Evolutionary conservation across 2,113 vertebrate species (phyloP).

Genomic region (Pelecanoides urinatrix): DNA sequence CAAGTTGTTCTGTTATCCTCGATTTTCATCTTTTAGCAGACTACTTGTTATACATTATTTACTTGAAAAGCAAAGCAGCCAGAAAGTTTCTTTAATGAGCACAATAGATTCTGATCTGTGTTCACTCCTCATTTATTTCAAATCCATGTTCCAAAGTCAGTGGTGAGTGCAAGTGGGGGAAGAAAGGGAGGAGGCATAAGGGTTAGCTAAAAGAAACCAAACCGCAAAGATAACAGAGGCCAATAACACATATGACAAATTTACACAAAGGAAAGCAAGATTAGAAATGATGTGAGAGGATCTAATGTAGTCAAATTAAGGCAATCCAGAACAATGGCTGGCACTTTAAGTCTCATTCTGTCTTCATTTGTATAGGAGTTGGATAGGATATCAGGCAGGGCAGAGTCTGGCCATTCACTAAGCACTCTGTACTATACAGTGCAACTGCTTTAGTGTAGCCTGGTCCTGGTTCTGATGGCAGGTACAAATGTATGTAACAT

Average conservation of each 20-base stretch:
- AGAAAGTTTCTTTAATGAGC: conserved; percentile 30
- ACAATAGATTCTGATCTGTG: conserved; percentile 30
- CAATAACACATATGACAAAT: background rate
- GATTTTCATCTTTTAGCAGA: background rate
- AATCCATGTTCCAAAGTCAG: background rate
- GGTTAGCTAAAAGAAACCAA: background rate
- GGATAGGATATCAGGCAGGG: background rate
- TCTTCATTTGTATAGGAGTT: background rate
- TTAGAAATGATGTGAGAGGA: background rate
- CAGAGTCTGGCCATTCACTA: background rate
- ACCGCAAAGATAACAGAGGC: background rate
- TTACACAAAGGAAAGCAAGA: background rate
- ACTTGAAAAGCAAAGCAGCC: conserved; percentile 12
- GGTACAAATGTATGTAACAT: background rate
- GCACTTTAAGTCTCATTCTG: background rate
- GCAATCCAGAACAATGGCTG: background rate
- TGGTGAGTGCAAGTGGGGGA: background rate
- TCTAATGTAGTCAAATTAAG: background rate
- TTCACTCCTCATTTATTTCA: conserved; percentile 19
- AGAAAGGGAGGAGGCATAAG: background rate
- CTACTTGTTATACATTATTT: conserved; percentile 17
- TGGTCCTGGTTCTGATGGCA: background rate
- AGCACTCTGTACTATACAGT: background rate
- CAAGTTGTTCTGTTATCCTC: background rate
- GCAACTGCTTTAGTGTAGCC: background rate